Base-by-base conservation (phyloP, 1,140 invertebrate genomes). In the Euborellia annulipes region DNA sequence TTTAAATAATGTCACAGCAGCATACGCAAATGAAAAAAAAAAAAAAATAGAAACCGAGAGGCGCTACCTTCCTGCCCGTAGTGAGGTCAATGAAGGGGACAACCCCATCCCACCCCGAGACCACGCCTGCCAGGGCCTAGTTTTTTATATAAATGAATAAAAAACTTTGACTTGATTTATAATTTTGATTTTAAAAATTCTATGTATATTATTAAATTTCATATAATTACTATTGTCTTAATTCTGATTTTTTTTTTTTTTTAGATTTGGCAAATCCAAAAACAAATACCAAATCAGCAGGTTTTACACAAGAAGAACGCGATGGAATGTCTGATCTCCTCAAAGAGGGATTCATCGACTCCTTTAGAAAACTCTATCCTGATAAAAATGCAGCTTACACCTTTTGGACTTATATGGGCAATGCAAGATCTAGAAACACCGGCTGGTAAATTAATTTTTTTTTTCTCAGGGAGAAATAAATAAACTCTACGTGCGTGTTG, bases 181-280 rank as follows among this genome's bases (percentile, higher is more conserved):
- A 21, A 41, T 45, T 46, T 20, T 42, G 27, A 42, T 11, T 34
- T 13, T 17, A 3, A 14, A 16, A 19, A 17, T 3, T 34, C 17
- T 7, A 47, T n/a, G 13, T 22, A 34, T 34, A 39, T 13, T 34
- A 36, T 41, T 21, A 23, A 13, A 46, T 20, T 22, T 42, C 23
- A 18, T 11, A 36, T 18, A 39, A 39, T 41, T 34, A 36, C 36
- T 30, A 37, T 40, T 52, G 9, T 34, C 41, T 21, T 36, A 43
- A 38, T 34, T 14, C 22, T 41, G 45, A 47, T 8, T 27, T 27
- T 11, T 48, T 42, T 18, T 52, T 23, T 27, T 47, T 62, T 62
- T 41, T 51, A 89, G 93, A 98, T 75, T 67, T 98, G 48, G 77
- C 79, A 11, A 97, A 98, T 72, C 93, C 95, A 2, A 92, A 93